These are phyloP conservation scores for Harmothoe impar DNA, from an alignment of 2,888 invertebrate genomes.

Conservation along the genomic window DNA sequence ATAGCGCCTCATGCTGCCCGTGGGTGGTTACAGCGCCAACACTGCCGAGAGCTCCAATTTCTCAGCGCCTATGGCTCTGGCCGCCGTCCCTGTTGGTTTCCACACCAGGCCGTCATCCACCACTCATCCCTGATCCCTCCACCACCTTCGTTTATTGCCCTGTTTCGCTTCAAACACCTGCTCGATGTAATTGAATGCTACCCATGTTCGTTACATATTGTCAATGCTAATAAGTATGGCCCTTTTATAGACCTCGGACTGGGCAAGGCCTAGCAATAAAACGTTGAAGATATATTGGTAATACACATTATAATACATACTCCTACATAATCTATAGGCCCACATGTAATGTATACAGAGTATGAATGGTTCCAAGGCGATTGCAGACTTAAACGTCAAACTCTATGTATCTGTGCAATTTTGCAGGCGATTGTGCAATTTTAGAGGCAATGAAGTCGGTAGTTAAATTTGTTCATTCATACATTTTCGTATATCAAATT, in stretches of 20 bases:
- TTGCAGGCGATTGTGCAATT: too few relatives aligned
- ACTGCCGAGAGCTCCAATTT: not conserved
- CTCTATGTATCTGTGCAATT: too few relatives aligned
- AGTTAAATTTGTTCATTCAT: too few relatives aligned
- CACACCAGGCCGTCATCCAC: not conserved
- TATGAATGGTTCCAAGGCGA: not conserved
- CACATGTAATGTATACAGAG: not conserved
- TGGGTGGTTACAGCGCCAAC: not conserved
- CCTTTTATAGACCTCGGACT: not conserved
- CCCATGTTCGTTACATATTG: not conserved
- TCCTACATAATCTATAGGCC: not conserved
- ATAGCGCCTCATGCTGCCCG: too few relatives aligned
- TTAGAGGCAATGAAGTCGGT: too few relatives aligned
- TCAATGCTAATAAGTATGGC: not conserved
- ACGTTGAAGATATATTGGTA: not conserved
- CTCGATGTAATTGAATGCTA: not conserved
- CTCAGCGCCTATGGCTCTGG: not conserved
- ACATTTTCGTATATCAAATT: too few relatives aligned
- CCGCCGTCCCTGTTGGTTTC: not conserved
- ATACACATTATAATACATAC: not conserved
- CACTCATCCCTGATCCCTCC: not conserved
- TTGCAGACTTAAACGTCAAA: too few relatives aligned
- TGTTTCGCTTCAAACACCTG: slow-evolving; percentile 3
- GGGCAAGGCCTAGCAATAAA: not conserved
- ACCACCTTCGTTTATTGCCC: too few relatives aligned